Percentiles rank a stretch among this genome's conserved stretches.
phyloP scores from a whole-genome alignment of 2,797 vertebrate species.

The Onychomys leucogaster region DNA sequence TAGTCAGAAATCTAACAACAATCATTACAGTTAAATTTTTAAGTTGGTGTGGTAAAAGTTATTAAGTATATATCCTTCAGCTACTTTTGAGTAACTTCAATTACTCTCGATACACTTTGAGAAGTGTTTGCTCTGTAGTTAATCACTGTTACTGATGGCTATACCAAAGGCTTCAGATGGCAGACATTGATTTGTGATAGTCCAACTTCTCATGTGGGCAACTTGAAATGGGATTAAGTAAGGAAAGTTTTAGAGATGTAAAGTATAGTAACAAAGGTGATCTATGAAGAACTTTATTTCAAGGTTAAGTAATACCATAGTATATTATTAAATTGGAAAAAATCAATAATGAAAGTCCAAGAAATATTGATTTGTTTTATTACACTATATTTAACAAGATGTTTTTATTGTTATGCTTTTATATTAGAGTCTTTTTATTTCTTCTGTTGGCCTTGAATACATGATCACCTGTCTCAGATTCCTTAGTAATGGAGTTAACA shows the following conservation, averaged over 20 bases:
- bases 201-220: not conserved
- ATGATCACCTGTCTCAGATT: not conserved
- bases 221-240: not conserved
- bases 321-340: not conserved
- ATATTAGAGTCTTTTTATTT: not conserved
- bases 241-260: not conserved
- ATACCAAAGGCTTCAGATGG: not conserved
- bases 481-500: not conserved
- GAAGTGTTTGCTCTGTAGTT: not conserved
- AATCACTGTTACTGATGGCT: not conserved
- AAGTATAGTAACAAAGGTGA: not conserved
- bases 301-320: not conserved
- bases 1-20: not conserved
- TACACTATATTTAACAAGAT: not conserved
- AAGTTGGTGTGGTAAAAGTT: constrained; percentile 21
- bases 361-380: not conserved
- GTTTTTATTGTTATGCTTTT: not conserved
- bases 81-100: not conserved
- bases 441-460: not conserved
- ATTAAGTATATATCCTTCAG: not conserved
- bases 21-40: not conserved
- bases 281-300: constrained; percentile 23
- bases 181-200: not conserved
- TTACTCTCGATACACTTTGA: constrained; percentile 15
- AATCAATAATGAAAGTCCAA: not conserved